Conservation (phyloP, 2,888 invertebrate genomes). For the Trimorus sp. region DNA sequence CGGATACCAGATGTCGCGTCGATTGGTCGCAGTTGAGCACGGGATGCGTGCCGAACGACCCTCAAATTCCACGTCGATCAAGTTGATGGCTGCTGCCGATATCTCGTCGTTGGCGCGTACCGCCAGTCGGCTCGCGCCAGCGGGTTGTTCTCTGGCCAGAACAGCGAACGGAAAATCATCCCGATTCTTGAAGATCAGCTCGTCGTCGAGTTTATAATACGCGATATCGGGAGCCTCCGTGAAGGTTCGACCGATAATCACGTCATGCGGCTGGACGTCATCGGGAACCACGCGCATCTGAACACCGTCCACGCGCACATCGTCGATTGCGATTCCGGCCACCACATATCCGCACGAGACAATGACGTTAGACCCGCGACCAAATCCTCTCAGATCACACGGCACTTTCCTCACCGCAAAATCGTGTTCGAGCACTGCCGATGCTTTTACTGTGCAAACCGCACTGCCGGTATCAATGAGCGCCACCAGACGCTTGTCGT, state of each 20-base stretch:
- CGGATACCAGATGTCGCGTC: too few species aligned
- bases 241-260: constrained; percentile 34
- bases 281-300: constrained; percentile 13
- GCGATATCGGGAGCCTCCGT: constrained; percentile 34
- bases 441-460: constrained; percentile 60
- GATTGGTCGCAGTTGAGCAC: too few species aligned
- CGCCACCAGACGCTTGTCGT: constrained; percentile 25
- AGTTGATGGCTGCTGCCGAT: too few species aligned
- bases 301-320: neutral
- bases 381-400: constrained; percentile 17
- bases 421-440: constrained; percentile 25
- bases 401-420: constrained; percentile 3
- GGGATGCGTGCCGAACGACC: too few species aligned
- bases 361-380: neutral
- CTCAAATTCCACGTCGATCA: too few species aligned
- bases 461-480: constrained; percentile 23
- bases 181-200: too few species aligned
- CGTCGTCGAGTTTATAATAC: too few species aligned
- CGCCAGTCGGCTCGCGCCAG: too few species aligned
- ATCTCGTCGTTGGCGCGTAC: too few species aligned
- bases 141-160: too few species aligned
- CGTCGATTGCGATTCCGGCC: neutral
- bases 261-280: constrained; percentile 23
- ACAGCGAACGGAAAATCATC: too few species aligned
- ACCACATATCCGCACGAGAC: neutral